Evolutionary conservation across 1,140 invertebrate genomes (phyloP), one percentile per base, ranked within the genome.

Genomic region (Papilio xuthus): DNA sequence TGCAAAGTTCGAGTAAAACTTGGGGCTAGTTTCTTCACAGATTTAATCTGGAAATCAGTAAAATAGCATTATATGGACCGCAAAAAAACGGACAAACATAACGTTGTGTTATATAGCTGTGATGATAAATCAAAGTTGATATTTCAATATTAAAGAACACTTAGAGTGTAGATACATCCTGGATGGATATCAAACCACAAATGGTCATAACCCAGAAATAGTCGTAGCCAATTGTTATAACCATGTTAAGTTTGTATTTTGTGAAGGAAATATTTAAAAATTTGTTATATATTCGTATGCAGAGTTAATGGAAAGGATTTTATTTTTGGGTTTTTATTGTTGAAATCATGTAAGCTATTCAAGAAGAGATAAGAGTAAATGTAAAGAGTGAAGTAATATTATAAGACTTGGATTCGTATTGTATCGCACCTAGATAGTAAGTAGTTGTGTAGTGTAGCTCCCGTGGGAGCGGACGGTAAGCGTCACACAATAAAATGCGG

Each of bases 401-500:
- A 50, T 85, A 85, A 84, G 82, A 82, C 60, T 70, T 82, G 79
- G 81, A 87, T 85, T 84, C 74, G 86, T 88, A 87, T 86, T 88
- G 83, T 90, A 90, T 86, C 91, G 90, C 91, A 93, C 91, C 82
- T 93, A 93, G 89, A 37, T 82, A 79, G 80, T 92, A 92, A 91
- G 86, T 77, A 75, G 86, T 90, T 91, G 86, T 78, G 88, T 92
- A 92, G 89, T 53, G 80, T 78, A 84, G 88, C 85, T 82, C 73
- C 74, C 37, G 83, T 78, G 84, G 85, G 79, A 47, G 42, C 80
- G 86, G 87, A 81, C 88, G 86, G 80, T 15, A 76, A 80, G 82
- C 60, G 82, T 85, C 37, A 69, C 47, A 18, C 70, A 60, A 47
- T 44, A 56, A 53, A 78, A 67, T 78, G 60, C 74, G 77, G 63